These are phyloP conservation scores for Coccyzus lansbergi DNA, from an alignment of 2,797 vertebrate genomes.

Conservation along the genomic window DNA sequence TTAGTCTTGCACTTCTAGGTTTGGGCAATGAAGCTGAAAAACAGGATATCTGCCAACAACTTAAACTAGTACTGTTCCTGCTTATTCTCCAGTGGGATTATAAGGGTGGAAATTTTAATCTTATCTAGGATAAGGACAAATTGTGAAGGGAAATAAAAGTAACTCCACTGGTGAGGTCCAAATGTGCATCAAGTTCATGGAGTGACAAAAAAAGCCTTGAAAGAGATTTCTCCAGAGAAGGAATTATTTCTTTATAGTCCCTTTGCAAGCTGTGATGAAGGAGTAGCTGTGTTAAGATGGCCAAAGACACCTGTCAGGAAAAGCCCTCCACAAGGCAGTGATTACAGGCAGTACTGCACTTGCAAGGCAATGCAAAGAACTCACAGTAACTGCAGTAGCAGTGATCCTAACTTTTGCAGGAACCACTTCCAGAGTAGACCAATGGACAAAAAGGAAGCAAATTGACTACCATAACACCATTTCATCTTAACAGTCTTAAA, in stretches of 20 bases:
- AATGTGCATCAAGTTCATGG: neutral
- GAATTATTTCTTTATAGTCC: neutral
- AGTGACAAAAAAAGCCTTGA: neutral
- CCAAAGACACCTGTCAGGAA: neutral
- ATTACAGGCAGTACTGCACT: neutral
- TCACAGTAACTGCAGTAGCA: neutral
- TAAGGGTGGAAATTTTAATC: neutral
- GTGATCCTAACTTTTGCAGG: neutral
- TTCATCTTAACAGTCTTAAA: neutral
- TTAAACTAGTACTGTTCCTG: neutral
- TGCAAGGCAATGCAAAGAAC: neutral
- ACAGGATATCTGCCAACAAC: neutral
- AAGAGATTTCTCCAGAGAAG: neutral
- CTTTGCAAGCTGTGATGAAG: neutral
- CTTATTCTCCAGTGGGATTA: neutral
- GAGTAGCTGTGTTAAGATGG: neutral
- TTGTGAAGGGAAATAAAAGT: neutral
- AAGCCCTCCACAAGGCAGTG: neutral
- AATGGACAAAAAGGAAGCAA: neutral
- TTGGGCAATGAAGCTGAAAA: slow-evolving; percentile 2
- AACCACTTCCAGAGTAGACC: neutral
- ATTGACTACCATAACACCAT: fast-evolving
- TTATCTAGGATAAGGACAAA: neutral
- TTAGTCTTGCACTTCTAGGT: neutral
- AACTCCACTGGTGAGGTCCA: neutral